Evolutionary conservation across 2,113 vertebrate genomes (phyloP).

Genomic region (Gopherus evgoodei): DNA sequence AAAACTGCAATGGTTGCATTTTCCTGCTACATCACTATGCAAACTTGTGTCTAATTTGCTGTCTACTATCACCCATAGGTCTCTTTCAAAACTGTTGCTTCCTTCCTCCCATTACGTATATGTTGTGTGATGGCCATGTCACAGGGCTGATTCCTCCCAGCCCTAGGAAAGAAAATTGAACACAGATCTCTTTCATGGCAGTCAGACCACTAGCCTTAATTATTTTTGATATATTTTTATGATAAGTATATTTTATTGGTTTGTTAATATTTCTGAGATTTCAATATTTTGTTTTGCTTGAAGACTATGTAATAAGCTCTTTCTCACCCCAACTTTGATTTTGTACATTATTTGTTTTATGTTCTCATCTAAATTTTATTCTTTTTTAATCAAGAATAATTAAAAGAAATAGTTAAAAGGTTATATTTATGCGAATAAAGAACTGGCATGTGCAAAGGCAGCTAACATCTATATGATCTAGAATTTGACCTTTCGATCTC

Average conservation of each 20-base stretch:
- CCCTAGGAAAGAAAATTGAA: not conserved
- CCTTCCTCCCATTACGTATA: slow-evolving; percentile 16
- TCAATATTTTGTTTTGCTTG: not conserved
- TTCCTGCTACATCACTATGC: slow-evolving; percentile 65
- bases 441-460: not conserved
- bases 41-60: slow-evolving; percentile 66
- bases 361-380: not conserved
- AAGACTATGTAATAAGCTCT: not conserved
- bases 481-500: slow-evolving; percentile 17
- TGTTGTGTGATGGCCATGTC: slow-evolving; percentile 35
- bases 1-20: slow-evolving; percentile 56
- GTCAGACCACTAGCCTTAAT: not conserved
- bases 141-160: not conserved
- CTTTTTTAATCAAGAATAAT: not conserved
- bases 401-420: not conserved
- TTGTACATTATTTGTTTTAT: not conserved
- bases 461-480: not conserved
- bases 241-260: not conserved
- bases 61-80: slow-evolving; percentile 25
- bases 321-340: not conserved
- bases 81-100: slow-evolving; percentile 61
- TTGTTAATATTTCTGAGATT: not conserved
- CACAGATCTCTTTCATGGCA: not conserved
- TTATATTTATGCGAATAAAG: not conserved
- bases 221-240: slow-evolving; percentile 25